phyloP scores from a whole-genome alignment of 2,797 vertebrate genomes.

The Schizothorax lantsangensis region DNA sequence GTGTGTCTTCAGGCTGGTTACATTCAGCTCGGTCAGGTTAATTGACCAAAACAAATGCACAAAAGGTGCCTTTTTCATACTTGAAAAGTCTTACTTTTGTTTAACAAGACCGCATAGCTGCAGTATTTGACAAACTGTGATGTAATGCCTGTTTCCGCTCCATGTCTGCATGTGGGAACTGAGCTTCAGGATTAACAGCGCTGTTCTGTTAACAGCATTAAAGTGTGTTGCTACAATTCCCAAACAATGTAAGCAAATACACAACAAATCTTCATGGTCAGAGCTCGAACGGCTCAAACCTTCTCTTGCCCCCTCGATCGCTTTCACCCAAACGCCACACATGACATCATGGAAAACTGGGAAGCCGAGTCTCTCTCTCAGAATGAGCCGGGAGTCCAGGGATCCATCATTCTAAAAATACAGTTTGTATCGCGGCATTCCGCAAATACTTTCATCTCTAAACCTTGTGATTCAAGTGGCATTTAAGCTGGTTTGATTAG shows the following conservation, averaged over 20 bases:
- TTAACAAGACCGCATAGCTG: not conserved
- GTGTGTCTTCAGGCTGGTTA: not conserved
- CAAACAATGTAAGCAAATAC: slow-evolving; percentile 33
- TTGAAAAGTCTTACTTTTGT: not conserved
- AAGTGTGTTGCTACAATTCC: slow-evolving; percentile 49
- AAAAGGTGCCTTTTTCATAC: not conserved
- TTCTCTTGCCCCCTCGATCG: slow-evolving; percentile 59
- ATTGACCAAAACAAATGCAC: not conserved
- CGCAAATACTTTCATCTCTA: slow-evolving; percentile 85
- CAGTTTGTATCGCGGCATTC: slow-evolving; percentile 88
- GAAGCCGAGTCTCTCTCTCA: slow-evolving; percentile 70
- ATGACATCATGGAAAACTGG: slow-evolving; percentile 86
- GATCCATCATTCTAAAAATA: slow-evolving; percentile 96
- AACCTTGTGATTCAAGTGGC: slow-evolving; percentile 88
- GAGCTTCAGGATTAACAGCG: not conserved
- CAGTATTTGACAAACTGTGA: slow-evolving; percentile 17
- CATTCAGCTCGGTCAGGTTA: not conserved
- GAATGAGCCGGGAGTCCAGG: slow-evolving; percentile 72
- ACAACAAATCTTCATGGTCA: not conserved
- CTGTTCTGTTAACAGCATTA: not conserved
- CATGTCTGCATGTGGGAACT: not conserved
- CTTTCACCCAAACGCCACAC: slow-evolving; percentile 67
- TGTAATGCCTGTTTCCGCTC: slow-evolving; percentile 21
- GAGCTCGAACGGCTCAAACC: not conserved
- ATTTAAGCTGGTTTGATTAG: slow-evolving; percentile 82